A percentile compares a stretch with the other conserved stretches of the same genome.
Evolutionary conservation across 2,888 invertebrate species (phyloP).

Genomic region (Microplitis deprimator): DNA sequence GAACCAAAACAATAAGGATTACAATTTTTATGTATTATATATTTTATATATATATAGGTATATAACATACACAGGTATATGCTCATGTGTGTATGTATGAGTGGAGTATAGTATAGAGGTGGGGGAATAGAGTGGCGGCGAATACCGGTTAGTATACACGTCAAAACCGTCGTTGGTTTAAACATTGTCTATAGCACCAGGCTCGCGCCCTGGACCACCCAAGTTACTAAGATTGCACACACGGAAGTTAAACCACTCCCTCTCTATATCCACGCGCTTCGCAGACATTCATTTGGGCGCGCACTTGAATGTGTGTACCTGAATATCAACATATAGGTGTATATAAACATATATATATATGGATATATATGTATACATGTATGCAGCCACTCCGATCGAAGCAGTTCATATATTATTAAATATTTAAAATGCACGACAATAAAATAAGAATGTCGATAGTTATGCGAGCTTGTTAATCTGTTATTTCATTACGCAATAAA

Average conservation of each 20-base stretch:
- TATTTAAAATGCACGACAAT: not conserved
- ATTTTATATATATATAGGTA: not conserved
- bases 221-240: conserved; percentile 53
- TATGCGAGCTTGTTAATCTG: not conserved
- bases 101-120: not conserved
- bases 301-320: conserved; percentile 8
- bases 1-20: conserved; percentile 1
- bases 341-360: conserved; percentile 28
- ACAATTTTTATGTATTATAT: not conserved
- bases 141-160: conserved; percentile 6
- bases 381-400: not conserved
- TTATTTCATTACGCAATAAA: not conserved
- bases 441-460: not conserved
- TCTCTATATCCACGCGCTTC: conserved; percentile 33
- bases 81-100: not conserved
- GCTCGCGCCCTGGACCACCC: conserved; percentile 57
- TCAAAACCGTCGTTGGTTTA: conserved; percentile 2
- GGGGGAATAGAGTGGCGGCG: conserved; percentile 1
- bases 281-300: conserved; percentile 24
- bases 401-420: not conserved
- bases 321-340: conserved; percentile 23
- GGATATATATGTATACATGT: not conserved
- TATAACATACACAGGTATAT: not conserved
- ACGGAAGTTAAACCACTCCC: conserved; percentile 60
- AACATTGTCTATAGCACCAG: conserved; percentile 16